Base-by-base conservation (phyloP, 2,888 invertebrate genomes). In the Euplagia quadripunctaria region DNA sequence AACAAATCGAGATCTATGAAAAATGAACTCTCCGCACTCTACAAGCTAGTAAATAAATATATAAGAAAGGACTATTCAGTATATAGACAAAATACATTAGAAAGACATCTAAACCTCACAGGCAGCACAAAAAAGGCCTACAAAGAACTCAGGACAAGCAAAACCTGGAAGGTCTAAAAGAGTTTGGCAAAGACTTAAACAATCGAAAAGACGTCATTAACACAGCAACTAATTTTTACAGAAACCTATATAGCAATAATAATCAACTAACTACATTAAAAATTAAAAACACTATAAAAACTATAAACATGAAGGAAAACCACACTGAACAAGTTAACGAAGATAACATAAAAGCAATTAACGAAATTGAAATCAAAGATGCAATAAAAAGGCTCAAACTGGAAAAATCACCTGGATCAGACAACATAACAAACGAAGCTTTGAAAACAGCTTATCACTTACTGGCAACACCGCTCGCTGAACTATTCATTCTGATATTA, bases 211-310 rank as follows among this genome's bases (percentile, higher is more conserved):
- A 42, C 17, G 9, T 55, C 12, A 55, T 55, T 12, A 55, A 7
- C 4, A 41, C 14, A 9, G 68, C 68, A n/a, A 68, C 68, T 4
- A 17, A 68, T 7, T 68, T 68, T 9, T 68, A 68, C 42, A 55
- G n/a, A 42, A 12, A 55, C 1, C 58, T 20, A 6, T 58, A 58
- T 9, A 20, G 20, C n/a, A 4, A 58, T 1, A 58, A 5, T 7
- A 55, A n/a, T n/a, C n/a, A n/a, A n/a, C n/a, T n/a, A n/a, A n/a
- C n/a, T n/a, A n/a, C n/a, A n/a, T n/a, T n/a, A 8, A n/a, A 0
- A 41, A 9, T 51, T 14, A 9, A 68, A 52, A 52, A 52, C 8
- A 52, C 6, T 16, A 52, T 52, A 52, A 11, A 52, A 8, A 8
- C 6, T 16, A 52, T 8, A 5, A 52, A 52, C 52, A 52, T 11